These are phyloP conservation scores for Eutolmus rufibarbis DNA, from an alignment of 2,888 invertebrate species.

Conservation along the genomic window DNA sequence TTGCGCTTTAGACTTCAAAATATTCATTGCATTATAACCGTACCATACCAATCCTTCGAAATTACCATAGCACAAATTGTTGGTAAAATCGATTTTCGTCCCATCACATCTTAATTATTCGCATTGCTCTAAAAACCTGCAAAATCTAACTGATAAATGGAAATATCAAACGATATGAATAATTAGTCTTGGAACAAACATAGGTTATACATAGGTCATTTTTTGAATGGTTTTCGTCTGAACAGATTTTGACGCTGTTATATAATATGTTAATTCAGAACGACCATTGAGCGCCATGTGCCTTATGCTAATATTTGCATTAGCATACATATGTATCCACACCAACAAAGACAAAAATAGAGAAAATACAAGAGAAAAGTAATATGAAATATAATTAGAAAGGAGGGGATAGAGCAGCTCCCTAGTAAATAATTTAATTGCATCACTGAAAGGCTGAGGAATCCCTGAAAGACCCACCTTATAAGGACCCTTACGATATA, in stretches of 20 bases:
- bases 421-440: constrained; percentile 75
- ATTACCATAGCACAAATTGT: neutral
- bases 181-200: neutral
- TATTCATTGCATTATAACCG: neutral
- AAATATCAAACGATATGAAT: neutral
- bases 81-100: neutral
- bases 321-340: constrained; percentile 65
- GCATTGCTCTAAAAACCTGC: neutral
- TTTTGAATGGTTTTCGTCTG: neutral
- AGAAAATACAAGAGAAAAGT: constrained; percentile 68
- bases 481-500: constrained; percentile 80
- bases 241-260: neutral
- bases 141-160: neutral
- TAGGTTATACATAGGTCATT: neutral
- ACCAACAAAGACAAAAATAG: constrained; percentile 69
- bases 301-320: neutral
- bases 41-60: neutral
- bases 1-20: neutral
- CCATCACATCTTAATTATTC: neutral
- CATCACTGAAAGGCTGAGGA: constrained; percentile 76
- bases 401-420: constrained; percentile 67
- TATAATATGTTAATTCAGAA: neutral
- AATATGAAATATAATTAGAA: constrained; percentile 70
- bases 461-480: constrained; percentile 71
- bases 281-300: neutral